Evolutionary conservation across 2,113 vertebrate genomes (phyloP).

Genomic region (Circaetus gallicus): DNA sequence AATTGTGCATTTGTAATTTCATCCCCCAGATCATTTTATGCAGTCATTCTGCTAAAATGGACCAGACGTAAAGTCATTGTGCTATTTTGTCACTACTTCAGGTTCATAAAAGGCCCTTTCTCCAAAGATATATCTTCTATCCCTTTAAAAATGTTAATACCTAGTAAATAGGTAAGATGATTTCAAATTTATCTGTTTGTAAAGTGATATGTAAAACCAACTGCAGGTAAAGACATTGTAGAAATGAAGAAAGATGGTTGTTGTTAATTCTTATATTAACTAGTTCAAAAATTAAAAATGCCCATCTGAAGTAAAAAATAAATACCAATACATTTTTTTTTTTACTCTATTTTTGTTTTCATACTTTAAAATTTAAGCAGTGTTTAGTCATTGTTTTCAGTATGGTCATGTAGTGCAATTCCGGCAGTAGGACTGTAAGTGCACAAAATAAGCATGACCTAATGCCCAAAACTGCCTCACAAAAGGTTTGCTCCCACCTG

Average conservation of each 20-base stretch:
- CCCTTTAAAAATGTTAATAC: neutral
- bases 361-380: neutral
- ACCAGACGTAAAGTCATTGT: neutral
- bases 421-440: neutral
- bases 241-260: neutral
- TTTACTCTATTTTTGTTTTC: neutral
- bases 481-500: neutral
- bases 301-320: neutral
- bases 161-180: neutral
- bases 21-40: neutral
- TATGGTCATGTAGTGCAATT: neutral
- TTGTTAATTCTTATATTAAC: neutral
- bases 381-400: neutral
- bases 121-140: neutral
- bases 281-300: neutral
- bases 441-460: neutral
- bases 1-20: neutral
- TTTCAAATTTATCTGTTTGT: neutral
- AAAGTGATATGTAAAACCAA: neutral
- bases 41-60: neutral
- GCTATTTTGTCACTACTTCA: neutral
- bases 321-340: neutral
- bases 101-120: neutral
- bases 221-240: neutral
- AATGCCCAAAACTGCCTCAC: neutral